These are phyloP conservation scores for Opisthocomus hoazin DNA, from an alignment of 2,113 vertebrate genomes.

Conservation along the genomic window DNA sequence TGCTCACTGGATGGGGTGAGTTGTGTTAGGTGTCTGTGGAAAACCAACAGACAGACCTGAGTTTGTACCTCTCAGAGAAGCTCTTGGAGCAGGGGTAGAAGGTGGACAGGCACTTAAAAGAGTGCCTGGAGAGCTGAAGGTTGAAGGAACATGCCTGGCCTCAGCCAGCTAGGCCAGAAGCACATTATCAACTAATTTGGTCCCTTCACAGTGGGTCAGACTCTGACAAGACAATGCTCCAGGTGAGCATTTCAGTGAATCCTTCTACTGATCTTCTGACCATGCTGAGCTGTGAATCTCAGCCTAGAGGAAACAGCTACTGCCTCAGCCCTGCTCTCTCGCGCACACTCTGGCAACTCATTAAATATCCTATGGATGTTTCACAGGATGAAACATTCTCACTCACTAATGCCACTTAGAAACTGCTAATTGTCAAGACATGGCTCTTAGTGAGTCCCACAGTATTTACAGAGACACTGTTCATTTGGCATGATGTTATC, in stretches of 20 bases:
- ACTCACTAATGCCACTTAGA: neutral
- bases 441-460: neutral
- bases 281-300: neutral
- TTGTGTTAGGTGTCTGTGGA: neutral
- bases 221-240: neutral
- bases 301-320: neutral
- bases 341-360: neutral
- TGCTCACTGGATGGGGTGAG: neutral
- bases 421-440: neutral
- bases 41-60: neutral
- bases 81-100: neutral
- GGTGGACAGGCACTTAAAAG: too few relatives aligned
- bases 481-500: neutral
- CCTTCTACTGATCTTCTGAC: neutral
- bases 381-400: neutral
- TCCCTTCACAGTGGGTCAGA: accelerated
- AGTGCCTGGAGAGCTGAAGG: neutral
- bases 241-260: neutral
- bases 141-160: neutral
- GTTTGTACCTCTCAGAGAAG: neutral
- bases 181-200: neutral
- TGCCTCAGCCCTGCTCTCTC: neutral
- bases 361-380: neutral
- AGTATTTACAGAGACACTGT: neutral
- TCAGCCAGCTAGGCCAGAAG: neutral